Conservation (phyloP, 2,797 vertebrate genomes). For the Amblyraja radiata region DNA sequence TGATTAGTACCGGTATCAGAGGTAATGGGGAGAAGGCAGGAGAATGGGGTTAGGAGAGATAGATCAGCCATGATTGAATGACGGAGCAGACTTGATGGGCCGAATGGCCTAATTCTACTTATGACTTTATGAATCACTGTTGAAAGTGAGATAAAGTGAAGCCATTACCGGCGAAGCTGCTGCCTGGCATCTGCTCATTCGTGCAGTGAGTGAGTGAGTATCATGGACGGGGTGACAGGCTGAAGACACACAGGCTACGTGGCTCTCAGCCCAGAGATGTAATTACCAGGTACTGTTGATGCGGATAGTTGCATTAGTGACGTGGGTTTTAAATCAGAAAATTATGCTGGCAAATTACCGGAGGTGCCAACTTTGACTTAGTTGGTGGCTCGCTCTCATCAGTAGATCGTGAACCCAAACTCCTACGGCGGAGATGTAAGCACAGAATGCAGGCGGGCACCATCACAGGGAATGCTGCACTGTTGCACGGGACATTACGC, state of each 20-base stretch:
- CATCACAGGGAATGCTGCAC: no score
- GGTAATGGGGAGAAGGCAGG: no score
- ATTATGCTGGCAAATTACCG: neutral
- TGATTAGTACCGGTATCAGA: no score
- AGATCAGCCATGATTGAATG: no score
- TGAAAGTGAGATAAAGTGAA: neutral
- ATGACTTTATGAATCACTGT: no score
- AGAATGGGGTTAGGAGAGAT: no score
- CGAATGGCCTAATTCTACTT: no score
- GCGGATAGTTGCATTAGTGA: neutral
- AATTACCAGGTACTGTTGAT: neutral
- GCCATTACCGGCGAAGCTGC: neutral
- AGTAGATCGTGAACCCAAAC: neutral
- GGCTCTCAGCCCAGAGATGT: neutral
- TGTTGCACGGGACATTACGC: neutral
- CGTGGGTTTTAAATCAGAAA: neutral
- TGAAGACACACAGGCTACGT: neutral
- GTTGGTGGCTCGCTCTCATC: neutral
- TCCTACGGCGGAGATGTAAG: neutral
- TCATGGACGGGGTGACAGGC: neutral
- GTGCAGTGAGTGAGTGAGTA: neutral
- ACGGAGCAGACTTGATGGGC: no score
- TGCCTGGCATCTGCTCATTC: neutral
- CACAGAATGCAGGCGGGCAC: neutral
- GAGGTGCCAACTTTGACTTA: neutral